Evolutionary conservation across 2,888 invertebrate genomes (phyloP), one percentile per base, ranked within the genome.

Genomic region (Synanthedon myopaeformis): DNA sequence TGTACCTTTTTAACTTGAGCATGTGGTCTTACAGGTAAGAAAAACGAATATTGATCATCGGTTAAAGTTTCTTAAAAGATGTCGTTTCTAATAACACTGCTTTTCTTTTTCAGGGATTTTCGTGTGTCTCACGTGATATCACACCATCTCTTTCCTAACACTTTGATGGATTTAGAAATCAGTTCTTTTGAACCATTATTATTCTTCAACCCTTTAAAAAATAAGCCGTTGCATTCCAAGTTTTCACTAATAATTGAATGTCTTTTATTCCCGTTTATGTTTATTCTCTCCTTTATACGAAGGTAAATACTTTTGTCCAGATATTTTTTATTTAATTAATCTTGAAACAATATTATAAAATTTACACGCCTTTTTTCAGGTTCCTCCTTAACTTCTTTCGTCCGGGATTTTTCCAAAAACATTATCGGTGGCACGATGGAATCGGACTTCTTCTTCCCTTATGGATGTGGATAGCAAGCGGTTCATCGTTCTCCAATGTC

Each of bases 111-210:
- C 23, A 28, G 52, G 52, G 28, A 52, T 28, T 49, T 51, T 53
- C 52, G 51, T 3, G 42, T 54, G 45, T 91, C 91, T 0, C 95
- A 95, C 66, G 91, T 87, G 0, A 70, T 95, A 49, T 94, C 94
- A 42, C 95, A 95, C 72, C 95, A 96, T 68, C 79, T 92, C 8
- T 94, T 91, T 67, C 90, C 95, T 0, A 95, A 96, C 69, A 93
- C 94, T 0, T 76, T 92, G 3, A 89, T 91, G 74, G 95, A 95
- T 74, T 79, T 92, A 57, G 94, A 95, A 71, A 81, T 94, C 12
- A 91, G 91, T 52, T 79, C 89, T 53, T 79, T 91, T 42, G 93
- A 94, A 67, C 94, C 94, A 0, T 68, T 92, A 42, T 70, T 93
- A 1, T 86, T 89, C 51, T 94, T 90, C 84, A 72, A 92, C 52